These are phyloP conservation scores for Ochropleura leucogaster DNA, from an alignment of 2,888 invertebrate genomes.

Conservation along the genomic window DNA sequence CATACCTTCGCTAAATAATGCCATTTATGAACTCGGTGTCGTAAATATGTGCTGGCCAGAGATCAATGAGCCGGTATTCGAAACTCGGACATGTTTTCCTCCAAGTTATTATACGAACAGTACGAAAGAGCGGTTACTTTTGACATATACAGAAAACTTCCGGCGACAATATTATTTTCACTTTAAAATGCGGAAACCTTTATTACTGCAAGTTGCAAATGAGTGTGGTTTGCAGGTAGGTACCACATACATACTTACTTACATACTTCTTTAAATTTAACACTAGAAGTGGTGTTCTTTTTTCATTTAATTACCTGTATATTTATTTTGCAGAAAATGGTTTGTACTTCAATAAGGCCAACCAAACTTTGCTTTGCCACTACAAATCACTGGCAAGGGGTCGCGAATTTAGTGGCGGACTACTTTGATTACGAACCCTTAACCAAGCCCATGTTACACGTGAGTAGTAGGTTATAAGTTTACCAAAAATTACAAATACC, in stretches of 20 bases:
- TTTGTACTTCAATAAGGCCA: slow-evolving; percentile 95
- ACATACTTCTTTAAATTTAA: slow-evolving; percentile 35
- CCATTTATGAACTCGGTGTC: slow-evolving; percentile 91
- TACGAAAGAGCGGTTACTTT: slow-evolving; percentile 93
- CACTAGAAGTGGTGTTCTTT: slow-evolving; percentile 25
- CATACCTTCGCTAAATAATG: slow-evolving; percentile 89
- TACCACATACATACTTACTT: too few species aligned
- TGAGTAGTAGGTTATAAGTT: slow-evolving; percentile 86
- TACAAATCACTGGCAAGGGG: slow-evolving; percentile 93
- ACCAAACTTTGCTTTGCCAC: slow-evolving; percentile 93
- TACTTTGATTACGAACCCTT: slow-evolving; percentile 94
- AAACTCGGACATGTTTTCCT: slow-evolving; percentile 91
- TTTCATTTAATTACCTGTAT: not conserved
- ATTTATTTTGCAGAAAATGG: slow-evolving; percentile 93
- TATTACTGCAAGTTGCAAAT: slow-evolving; percentile 93
- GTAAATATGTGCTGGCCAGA: slow-evolving; percentile 92
- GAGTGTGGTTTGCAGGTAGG: slow-evolving; percentile 94
- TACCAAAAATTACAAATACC: not conserved
- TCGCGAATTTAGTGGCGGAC: slow-evolving; percentile 94
- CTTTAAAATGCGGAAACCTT: slow-evolving; percentile 91
- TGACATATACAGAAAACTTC: slow-evolving; percentile 95
- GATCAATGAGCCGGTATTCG: slow-evolving; percentile 89
- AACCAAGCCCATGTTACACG: slow-evolving; percentile 92
- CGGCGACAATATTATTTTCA: slow-evolving; percentile 92
- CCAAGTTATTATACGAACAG: slow-evolving; percentile 92